These are phyloP conservation scores for Emys orbicularis DNA, from an alignment of 2,797 vertebrate genomes.

Conservation along the genomic window DNA sequence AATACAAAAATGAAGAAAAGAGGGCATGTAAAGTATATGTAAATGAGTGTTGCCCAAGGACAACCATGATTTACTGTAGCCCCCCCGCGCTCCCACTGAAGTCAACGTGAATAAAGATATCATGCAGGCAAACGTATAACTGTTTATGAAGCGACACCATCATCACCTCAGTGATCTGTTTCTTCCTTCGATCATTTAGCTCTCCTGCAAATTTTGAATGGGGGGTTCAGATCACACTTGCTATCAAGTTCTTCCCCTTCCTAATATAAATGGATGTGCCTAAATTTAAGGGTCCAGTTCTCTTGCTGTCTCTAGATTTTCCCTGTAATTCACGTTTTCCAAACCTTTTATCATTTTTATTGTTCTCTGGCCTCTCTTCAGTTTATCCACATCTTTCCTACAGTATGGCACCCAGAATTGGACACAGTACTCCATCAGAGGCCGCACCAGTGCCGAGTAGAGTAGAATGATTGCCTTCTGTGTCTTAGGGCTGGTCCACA, in stretches of 20 bases:
- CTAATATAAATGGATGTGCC: neutral
- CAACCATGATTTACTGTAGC: neutral
- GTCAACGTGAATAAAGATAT: neutral
- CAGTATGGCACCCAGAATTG: neutral
- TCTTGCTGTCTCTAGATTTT: neutral
- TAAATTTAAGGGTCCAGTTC: neutral
- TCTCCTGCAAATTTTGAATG: neutral
- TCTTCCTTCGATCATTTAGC: neutral
- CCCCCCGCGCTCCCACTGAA: neutral
- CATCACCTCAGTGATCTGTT: rapidly evolving
- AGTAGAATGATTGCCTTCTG: neutral
- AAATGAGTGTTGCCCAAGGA: neutral
- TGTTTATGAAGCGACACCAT: neutral
- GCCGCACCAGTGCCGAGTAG: neutral
- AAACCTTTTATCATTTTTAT: neutral
- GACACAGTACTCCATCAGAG: neutral
- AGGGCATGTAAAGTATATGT: neutral
- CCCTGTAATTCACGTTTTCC: neutral
- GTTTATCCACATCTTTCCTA: neutral
- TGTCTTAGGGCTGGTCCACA: no score
- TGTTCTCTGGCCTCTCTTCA: neutral
- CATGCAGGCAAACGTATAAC: neutral
- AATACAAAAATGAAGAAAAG: neutral
- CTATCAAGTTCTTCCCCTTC: neutral
- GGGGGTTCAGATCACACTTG: neutral